phyloP scores from a whole-genome alignment of 2,888 invertebrate genomes.

The Sarcophaga rosellei region DNA sequence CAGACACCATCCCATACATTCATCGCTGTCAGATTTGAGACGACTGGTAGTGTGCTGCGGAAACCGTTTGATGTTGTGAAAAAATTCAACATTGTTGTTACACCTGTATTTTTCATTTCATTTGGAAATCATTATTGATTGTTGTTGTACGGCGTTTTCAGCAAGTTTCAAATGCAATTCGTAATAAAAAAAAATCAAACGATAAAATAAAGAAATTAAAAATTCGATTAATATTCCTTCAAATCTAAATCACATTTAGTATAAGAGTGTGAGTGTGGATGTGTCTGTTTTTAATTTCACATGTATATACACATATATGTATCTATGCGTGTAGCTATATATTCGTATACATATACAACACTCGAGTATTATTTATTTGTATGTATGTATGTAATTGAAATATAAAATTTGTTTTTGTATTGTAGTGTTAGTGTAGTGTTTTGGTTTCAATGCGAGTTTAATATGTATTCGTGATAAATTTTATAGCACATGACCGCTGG shows the following conservation, averaged over 20 bases:
- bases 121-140: conserved; percentile 32
- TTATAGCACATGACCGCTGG: too few relatives aligned
- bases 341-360: too few relatives aligned
- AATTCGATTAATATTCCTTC: conserved; percentile 51
- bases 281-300: not conserved
- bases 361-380: too few relatives aligned
- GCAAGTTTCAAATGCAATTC: not conserved
- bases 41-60: conserved; percentile 95
- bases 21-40: conserved; percentile 96
- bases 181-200: not conserved
- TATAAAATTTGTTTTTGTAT: too few relatives aligned
- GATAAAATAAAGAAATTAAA: conserved; percentile 46
- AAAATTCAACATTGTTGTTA: conserved; percentile 98
- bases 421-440: too few relatives aligned
- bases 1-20: conserved; percentile 98
- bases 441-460: too few relatives aligned
- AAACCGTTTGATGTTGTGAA: conserved; percentile 97
- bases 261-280: not conserved
- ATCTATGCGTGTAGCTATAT: too few relatives aligned
- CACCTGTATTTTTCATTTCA: conserved; percentile 84
- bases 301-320: too few relatives aligned
- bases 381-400: too few relatives aligned
- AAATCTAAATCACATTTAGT: conserved; percentile 22
- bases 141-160: not conserved
- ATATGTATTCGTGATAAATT: too few relatives aligned